Evolutionary conservation across 2,113 vertebrate species (phyloP), one percentile per base, ranked within the genome.

Genomic region (Rhizomys pruinosus): DNA sequence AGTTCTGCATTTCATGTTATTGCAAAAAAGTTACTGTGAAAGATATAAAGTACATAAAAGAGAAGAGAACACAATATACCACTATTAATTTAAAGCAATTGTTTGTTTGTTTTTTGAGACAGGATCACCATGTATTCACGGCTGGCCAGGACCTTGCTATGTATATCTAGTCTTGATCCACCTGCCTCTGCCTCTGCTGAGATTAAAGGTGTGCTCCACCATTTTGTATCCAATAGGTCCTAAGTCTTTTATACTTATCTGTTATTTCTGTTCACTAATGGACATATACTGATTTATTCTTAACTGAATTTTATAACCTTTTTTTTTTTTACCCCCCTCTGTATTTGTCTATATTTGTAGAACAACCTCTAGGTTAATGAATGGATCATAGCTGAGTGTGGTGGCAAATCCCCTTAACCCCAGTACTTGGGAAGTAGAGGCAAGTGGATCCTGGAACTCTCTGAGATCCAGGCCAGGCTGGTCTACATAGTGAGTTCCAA

Each of bases 11-110:
- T 80, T 80, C 39, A 37, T 81, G 27, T 87, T 88, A 66, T 72
- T 84, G 42, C 6, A 37, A 42, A 84, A 69, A 82, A 22, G 32
- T 16, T 12, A 37, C 20, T 95, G n/a, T 94, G 12, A 88, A 71
- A 73, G 64, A 39, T 72, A 57, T 77, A 69, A 81, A 81, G 37
- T n/a, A 73, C 64, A 44, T 77, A 69, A 80, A 80, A 5, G 71
- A 80, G 34, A 88, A 84, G 42, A 88, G 55, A 37, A 88, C 92
- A 63, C 69, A 82, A 74, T 3, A 63, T 95, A 81, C 66, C 25
- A 61, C 59, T 61, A 61, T 61, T 61, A 61, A 52, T 16, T 61
- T 61, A 16, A 61, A 61, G 16, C 6, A 52, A 7, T 52, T 16
- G 13, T 61, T 61, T 61, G 4, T 61, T 61, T 61, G 13, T 61